Evolutionary conservation across 1,140 invertebrate genomes (phyloP).

Genomic region (Macrosteles quadrilineatus): DNA sequence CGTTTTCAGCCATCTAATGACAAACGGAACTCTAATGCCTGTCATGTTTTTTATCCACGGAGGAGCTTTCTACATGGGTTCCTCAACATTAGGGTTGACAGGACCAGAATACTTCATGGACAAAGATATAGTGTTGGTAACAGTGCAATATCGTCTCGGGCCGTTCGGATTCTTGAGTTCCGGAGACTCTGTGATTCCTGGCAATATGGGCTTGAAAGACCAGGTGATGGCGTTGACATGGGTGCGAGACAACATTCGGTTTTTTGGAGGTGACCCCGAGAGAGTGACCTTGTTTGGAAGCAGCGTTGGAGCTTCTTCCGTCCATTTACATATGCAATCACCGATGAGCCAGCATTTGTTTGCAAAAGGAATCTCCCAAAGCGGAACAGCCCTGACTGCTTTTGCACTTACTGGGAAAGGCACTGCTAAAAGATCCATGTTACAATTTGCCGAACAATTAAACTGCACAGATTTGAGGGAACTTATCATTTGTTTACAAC

Average conservation of each 20-base stretch:
- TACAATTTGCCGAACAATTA: neutral
- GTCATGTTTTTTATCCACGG: constrained; percentile 58
- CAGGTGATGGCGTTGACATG: constrained; percentile 36
- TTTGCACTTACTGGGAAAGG: neutral
- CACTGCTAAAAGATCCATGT: neutral
- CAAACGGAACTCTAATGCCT: constrained; percentile 47
- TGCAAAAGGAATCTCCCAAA: constrained; percentile 1
- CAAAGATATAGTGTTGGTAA: constrained; percentile 51
- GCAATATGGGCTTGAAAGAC: constrained; percentile 41
- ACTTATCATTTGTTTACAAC: neutral
- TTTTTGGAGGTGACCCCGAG: constrained; percentile 38
- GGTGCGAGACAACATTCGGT: constrained; percentile 37
- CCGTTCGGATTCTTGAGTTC: constrained; percentile 40
- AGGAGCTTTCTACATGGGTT: constrained; percentile 50
- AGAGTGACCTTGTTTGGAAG: constrained; percentile 36
- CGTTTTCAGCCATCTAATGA: constrained; percentile 55
- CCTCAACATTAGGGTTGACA: constrained; percentile 38
- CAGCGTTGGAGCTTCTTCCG: constrained; percentile 32
- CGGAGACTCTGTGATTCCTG: constrained; percentile 33
- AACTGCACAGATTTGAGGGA: neutral
- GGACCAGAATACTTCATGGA: constrained; percentile 45
- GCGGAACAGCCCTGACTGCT: constrained; percentile 8
- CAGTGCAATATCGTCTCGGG: constrained; percentile 52
- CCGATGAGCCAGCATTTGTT: constrained; percentile 30
- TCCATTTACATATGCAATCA: constrained; percentile 34